Base-by-base conservation (phyloP, 1,140 invertebrate genomes). In the Tyrophagus putrescentiae region DNA sequence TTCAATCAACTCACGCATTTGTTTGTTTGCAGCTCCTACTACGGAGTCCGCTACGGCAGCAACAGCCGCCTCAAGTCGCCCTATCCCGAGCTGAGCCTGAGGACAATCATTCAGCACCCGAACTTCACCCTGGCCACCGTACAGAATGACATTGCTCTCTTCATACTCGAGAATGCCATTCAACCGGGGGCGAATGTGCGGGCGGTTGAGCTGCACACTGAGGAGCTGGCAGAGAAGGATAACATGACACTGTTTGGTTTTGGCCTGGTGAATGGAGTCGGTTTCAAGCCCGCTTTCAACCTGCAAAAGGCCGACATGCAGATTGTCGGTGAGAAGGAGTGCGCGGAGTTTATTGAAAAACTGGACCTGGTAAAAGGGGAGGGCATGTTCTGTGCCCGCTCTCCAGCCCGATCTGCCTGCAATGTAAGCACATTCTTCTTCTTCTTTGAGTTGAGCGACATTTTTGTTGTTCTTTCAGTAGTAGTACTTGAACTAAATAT, bases 71-170 rank as follows among this genome's bases (percentile, higher is more conserved):
- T 54, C n/a, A 18, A 13, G 11, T 54, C 52, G 25, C 52, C 3
- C n/a, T 54, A 4, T 54, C 27, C 25, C 11, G 52, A 54, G 2
- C 7, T 33, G n/a, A 34, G 39, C 32, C 7, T 54, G 21, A 33
- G 21, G 21, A 11, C 13, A 7, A 54, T 54, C 7, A 28, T 18
- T 34, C 28, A n/a, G 13, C 90, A 95, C 75, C 86, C 86, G 0
- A 75, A 81, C 23, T 94, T 89, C 70, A 84, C 92, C 67, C 79
- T 81, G 23, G 80, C 84, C 57, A 92, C 86, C 0, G 87, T 94
- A 28, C 84, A 92, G 67, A 92, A 90, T 70, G 91, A 95, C 70
- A 82, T 95, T 25, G 91, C 89, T 4, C 72, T 95, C 45, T 72
- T 95, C 16, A 71, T 70, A 63, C 64, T 77, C 13, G 63, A 65